Percentiles rank a stretch among this genome's conserved stretches.
These are phyloP conservation scores for Hyposoter dolosus DNA, from an alignment of 2,888 invertebrate species.

Conservation along the genomic window DNA sequence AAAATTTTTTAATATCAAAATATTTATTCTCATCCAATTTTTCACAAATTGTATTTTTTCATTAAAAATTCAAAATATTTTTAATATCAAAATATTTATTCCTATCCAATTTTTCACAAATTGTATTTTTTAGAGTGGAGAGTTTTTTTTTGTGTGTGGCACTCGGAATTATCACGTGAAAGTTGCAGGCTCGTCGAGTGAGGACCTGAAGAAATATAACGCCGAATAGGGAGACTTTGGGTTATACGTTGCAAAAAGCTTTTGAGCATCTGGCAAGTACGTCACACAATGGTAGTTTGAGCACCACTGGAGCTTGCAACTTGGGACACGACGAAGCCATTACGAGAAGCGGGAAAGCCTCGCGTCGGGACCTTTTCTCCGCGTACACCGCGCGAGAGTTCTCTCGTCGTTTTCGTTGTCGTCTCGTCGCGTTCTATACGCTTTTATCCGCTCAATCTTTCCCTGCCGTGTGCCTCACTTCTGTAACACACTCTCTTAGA, in stretches of 20 bases:
- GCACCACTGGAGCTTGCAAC: conserved; percentile 81
- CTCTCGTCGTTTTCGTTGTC: conserved; percentile 44
- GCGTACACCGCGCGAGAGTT: conserved; percentile 41
- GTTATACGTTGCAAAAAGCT: conserved; percentile 20
- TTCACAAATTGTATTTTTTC: neutral
- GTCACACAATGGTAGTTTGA: conserved; percentile 75
- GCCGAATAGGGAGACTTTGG: neutral
- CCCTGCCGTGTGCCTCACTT: conserved; percentile 56
- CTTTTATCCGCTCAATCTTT: conserved; percentile 67
- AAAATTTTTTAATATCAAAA: neutral
- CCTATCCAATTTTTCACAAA: neutral
- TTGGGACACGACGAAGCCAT: conserved; percentile 82
- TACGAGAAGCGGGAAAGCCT: conserved; percentile 70
- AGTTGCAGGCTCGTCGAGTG: neutral
- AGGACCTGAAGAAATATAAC: neutral
- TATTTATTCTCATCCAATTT: neutral
- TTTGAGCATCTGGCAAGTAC: conserved; percentile 26
- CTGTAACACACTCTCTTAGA: conserved; percentile 51
- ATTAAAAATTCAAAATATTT: neutral
- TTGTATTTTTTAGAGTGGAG: neutral
- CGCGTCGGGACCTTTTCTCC: conserved; percentile 59
- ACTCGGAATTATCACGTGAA: neutral
- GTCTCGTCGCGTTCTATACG: conserved; percentile 58
- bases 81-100: neutral
- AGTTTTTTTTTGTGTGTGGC: neutral